phyloP scores from a whole-genome alignment of 2,113 vertebrate genomes.

The Shinisaurus crocodilurus region DNA sequence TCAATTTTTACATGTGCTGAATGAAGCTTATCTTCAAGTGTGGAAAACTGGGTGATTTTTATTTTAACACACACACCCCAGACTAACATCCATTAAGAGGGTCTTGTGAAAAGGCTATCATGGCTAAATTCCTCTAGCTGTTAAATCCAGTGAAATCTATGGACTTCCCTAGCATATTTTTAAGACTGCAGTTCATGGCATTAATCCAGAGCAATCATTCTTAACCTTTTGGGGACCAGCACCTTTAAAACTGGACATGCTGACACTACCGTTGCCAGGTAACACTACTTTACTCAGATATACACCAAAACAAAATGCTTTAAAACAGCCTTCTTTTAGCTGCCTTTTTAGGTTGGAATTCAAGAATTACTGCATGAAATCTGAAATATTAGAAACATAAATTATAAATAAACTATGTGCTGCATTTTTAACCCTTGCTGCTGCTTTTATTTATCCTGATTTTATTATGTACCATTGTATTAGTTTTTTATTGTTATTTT shows the following conservation, averaged over 20 bases:
- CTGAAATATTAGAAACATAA: neutral
- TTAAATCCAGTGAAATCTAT: neutral
- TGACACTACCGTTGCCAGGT: neutral
- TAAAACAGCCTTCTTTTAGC: neutral
- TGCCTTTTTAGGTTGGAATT: neutral
- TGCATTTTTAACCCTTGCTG: neutral
- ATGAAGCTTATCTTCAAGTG: neutral
- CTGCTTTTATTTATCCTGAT: neutral
- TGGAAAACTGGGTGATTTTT: neutral
- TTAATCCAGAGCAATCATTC: neutral
- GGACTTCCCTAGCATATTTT: neutral
- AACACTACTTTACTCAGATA: neutral
- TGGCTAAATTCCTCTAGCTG: neutral
- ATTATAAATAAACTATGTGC: neutral
- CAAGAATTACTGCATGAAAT: neutral
- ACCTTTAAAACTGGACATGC: neutral
- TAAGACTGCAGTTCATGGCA: neutral
- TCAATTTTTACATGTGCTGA: constrained; percentile 4
- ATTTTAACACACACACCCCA: neutral
- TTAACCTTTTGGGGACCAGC: neutral
- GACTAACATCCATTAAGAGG: neutral
- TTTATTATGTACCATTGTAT: neutral
- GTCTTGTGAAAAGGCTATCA: neutral
- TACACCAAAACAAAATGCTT: neutral
- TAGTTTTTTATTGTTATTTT: neutral